These are phyloP conservation scores for Drosophila pullipes DNA, from an alignment of 2,888 invertebrate species.

Conservation along the genomic window DNA sequence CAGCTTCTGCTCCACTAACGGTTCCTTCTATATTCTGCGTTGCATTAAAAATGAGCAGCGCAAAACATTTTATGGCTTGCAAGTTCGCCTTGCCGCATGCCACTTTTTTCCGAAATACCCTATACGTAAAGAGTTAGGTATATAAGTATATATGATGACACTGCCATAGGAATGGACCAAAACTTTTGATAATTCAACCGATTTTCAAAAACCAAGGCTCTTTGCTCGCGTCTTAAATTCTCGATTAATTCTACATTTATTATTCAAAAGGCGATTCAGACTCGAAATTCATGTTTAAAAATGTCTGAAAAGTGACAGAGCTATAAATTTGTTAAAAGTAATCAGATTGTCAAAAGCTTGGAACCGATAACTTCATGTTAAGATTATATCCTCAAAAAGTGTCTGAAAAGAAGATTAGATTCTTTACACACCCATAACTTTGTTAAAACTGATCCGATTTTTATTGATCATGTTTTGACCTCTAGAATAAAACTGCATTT, in stretches of 20 bases:
- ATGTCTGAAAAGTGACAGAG: background rate
- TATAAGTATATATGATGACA: background rate
- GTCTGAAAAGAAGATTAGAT: background rate
- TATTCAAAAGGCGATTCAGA: too few species aligned
- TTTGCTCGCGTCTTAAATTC: too few species aligned
- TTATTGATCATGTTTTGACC: background rate
- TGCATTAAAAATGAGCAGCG: slow-evolving; percentile 78
- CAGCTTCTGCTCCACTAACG: background rate
- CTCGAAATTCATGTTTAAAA: too few species aligned
- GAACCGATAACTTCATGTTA: too few species aligned
- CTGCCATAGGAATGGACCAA: background rate
- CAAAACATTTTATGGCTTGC: slow-evolving; percentile 69
- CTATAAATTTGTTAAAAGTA: background rate
- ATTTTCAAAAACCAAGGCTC: too few species aligned
- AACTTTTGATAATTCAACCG: background rate
- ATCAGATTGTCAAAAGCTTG: too few species aligned
- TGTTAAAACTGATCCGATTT: background rate
- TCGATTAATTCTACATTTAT: too few species aligned
- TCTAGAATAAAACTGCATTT: background rate
- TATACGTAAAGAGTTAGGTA: background rate
- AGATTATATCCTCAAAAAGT: too few species aligned
- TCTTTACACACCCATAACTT: background rate
- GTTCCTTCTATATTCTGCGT: slow-evolving; percentile 35
- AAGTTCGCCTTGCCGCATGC: slow-evolving; percentile 55
- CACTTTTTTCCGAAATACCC: slow-evolving; percentile 42